These are phyloP conservation scores for Neodon shergylaensis DNA, from an alignment of 2,113 vertebrate species.

Conservation along the genomic window DNA sequence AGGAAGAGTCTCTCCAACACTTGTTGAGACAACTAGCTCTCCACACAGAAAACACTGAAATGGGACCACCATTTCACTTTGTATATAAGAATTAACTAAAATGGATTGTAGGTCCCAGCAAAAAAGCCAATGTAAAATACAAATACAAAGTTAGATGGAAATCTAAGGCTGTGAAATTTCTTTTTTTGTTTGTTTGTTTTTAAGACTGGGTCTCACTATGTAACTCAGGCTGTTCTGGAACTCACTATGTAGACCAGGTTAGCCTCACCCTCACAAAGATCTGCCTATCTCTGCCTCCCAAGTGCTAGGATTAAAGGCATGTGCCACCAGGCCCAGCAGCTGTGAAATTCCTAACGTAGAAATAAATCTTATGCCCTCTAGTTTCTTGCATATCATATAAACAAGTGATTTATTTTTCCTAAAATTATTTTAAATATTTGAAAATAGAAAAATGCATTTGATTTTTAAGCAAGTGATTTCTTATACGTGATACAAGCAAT, in stretches of 20 bases:
- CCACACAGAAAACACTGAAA: not conserved
- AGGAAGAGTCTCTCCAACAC: not conserved
- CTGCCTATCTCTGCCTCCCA: not conserved
- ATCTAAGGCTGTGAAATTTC: not conserved
- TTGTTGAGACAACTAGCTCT: not conserved
- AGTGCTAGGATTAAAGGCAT: not conserved
- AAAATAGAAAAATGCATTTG: not conserved
- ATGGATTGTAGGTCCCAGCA: not conserved
- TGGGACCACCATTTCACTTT: not conserved
- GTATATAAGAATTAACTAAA: conserved; percentile 43
- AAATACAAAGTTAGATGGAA: conserved; percentile 16
- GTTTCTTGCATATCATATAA: not conserved
- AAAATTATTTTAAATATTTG: not conserved
- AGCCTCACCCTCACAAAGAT: not conserved
- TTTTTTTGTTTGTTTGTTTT: not conserved
- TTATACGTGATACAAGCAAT: not conserved
- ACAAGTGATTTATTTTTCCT: not conserved
- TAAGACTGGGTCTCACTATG: not conserved
- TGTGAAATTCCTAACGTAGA: not conserved
- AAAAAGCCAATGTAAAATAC: conserved; percentile 16
- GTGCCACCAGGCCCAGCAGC: not conserved
- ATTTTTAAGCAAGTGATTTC: not conserved
- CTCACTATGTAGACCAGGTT: not conserved
- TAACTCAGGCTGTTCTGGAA: not conserved
- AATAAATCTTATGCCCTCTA: conserved; percentile 11